phyloP scores from a whole-genome alignment of 1,140 invertebrate species.

The Ylistrum balloti region DNA sequence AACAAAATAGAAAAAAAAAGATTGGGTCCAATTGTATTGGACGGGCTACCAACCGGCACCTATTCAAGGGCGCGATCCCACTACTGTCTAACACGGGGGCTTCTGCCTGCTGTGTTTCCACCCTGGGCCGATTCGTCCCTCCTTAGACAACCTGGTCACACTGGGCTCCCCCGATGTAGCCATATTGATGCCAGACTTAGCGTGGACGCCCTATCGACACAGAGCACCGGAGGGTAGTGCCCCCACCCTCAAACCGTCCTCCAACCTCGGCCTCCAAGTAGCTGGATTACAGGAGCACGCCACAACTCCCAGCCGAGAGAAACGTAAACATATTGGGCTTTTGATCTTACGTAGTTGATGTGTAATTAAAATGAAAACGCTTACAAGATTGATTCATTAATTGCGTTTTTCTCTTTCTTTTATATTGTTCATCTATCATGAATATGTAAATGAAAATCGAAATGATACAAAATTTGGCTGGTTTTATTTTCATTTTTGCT shows the following conservation, averaged over 20 bases:
- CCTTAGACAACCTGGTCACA: conserved; percentile 93
- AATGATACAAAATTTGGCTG: neutral
- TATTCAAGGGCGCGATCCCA: conserved; percentile 98
- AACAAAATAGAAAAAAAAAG: conserved; percentile 84
- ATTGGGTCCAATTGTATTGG: conserved; percentile 92
- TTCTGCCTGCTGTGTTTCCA: conserved; percentile 98
- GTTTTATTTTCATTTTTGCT: neutral
- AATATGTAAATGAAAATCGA: neutral
- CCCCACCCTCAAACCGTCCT: conserved; percentile 94
- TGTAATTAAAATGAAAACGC: neutral
- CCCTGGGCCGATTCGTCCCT: conserved; percentile 97
- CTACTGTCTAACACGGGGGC: conserved; percentile 97
- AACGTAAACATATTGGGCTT: neutral
- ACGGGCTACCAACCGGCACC: conserved; percentile 90
- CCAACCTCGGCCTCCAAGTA: conserved; percentile 73
- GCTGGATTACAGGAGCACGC: conserved; percentile 67
- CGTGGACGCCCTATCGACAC: conserved; percentile 85
- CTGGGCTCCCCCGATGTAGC: conserved; percentile 89
- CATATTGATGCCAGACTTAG: conserved; percentile 95
- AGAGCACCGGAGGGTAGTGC: conserved; percentile 78
- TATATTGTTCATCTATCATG: neutral
- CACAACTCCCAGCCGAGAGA: conserved; percentile 62
- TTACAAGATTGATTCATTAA: too few relatives aligned
- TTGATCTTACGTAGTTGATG: neutral
- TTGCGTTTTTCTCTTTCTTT: too few relatives aligned